phyloP scores from a whole-genome alignment of 2,113 vertebrate genomes.

The Catharus bicknelli region DNA sequence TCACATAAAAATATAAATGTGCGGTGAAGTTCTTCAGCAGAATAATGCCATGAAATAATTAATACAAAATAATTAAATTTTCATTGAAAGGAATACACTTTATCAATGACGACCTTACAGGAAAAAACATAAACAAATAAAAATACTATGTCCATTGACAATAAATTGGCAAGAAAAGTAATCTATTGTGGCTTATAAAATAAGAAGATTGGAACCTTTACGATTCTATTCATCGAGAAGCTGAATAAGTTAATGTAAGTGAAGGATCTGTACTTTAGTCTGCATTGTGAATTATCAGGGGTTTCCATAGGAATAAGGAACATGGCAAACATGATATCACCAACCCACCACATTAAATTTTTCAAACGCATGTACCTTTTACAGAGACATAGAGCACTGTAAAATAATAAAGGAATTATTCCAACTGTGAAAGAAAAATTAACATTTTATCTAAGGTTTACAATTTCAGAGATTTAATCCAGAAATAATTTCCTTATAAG shows the following conservation, averaged over 20 bases:
- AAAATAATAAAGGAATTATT: background rate
- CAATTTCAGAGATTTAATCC: background rate
- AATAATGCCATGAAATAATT: conserved; percentile 13
- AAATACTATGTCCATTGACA: background rate
- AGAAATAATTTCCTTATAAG: background rate
- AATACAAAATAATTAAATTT: conserved; percentile 43
- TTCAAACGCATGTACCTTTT: background rate
- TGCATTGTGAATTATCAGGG: background rate
- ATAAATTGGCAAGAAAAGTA: background rate
- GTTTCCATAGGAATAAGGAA: background rate
- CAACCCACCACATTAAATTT: background rate
- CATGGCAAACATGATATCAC: background rate
- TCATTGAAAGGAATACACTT: conserved; percentile 1
- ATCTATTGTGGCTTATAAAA: background rate
- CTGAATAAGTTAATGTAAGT: background rate
- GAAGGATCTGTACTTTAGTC: background rate
- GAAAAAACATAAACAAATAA: background rate
- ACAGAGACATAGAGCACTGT: background rate
- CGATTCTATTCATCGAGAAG: background rate
- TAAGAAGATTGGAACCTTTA: background rate
- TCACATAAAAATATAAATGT: conserved; percentile 38
- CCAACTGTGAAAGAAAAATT: background rate
- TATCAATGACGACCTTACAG: background rate
- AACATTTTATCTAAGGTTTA: background rate
- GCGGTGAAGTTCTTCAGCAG: conserved; percentile 3